These are phyloP conservation scores for Epinephelus cyanopodus DNA, from an alignment of 2,113 vertebrate genomes.

Conservation along the genomic window DNA sequence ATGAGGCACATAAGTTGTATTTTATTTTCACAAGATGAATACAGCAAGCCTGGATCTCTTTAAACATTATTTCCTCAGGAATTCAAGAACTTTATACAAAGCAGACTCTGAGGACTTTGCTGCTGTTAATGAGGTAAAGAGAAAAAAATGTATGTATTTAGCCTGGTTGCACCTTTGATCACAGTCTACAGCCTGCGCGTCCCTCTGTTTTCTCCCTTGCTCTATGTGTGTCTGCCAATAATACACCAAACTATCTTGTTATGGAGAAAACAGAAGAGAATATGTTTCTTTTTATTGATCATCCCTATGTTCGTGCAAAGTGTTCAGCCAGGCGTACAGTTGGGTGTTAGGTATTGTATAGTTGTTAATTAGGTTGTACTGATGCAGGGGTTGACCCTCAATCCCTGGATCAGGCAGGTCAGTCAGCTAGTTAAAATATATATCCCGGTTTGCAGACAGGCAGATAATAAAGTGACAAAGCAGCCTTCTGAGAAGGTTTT, in stretches of 20 bases:
- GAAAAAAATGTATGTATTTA: background rate
- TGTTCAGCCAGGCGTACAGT: background rate
- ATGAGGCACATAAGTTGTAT: background rate
- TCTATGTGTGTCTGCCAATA: background rate
- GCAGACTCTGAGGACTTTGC: background rate
- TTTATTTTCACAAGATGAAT: background rate
- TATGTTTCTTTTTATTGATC: background rate
- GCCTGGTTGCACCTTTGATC: background rate
- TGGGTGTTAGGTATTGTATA: too few species aligned
- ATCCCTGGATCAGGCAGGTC: too few species aligned
- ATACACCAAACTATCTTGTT: background rate
- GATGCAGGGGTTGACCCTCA: too few species aligned
- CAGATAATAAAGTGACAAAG: too few species aligned
- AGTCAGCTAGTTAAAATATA: too few species aligned
- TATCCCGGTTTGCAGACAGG: too few species aligned
- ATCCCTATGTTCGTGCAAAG: background rate
- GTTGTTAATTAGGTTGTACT: too few species aligned
- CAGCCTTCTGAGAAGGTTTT: too few species aligned
- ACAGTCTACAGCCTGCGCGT: background rate
- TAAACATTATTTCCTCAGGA: background rate
- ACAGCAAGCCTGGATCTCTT: too few species aligned
- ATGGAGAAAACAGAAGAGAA: background rate
- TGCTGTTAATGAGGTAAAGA: constrained; percentile 1
- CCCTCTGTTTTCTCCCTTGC: background rate
- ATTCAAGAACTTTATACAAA: background rate